Conservation (phyloP, 2,797 vertebrate genomes). For the Micropoecilia bifurca region DNA sequence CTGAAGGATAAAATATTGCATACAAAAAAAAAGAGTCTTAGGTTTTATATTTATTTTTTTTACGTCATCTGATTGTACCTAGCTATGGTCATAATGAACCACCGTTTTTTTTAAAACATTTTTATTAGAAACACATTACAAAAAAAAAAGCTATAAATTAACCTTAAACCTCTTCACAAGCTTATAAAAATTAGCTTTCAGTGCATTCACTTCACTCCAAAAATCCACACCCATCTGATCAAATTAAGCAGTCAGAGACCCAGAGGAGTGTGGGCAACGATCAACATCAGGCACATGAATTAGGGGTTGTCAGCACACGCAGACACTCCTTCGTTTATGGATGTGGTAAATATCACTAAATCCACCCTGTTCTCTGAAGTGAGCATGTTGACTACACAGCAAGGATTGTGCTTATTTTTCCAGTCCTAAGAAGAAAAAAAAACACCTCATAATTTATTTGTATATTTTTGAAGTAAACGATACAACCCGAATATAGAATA, state of each 20-base stretch:
- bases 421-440: not conserved
- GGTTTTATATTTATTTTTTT: slow-evolving; percentile 43
- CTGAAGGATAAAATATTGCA: slow-evolving; percentile 61
- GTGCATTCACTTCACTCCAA: slow-evolving; percentile 49
- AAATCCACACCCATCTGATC: slow-evolving; percentile 56
- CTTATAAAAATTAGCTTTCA: slow-evolving; percentile 63
- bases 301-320: slow-evolving; percentile 50
- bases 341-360: not conserved
- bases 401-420: not conserved
- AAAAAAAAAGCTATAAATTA: slow-evolving; percentile 72
- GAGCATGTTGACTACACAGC: not conserved
- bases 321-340: slow-evolving; percentile 9
- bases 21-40: slow-evolving; percentile 60
- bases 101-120: not conserved
- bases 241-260: slow-evolving; percentile 55
- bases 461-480: not conserved
- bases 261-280: slow-evolving; percentile 56
- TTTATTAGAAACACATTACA: slow-evolving; percentile 76
- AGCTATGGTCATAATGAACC: slow-evolving; percentile 45
- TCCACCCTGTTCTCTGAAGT: not conserved
- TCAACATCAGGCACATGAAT: slow-evolving; percentile 78
- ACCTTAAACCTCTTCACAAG: slow-evolving; percentile 51
- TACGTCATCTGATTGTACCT: slow-evolving; percentile 55
- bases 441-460: not conserved
- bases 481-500: not conserved